Conservation (phyloP, 2,888 invertebrate genomes). For the Rotaria macrura region DNA sequence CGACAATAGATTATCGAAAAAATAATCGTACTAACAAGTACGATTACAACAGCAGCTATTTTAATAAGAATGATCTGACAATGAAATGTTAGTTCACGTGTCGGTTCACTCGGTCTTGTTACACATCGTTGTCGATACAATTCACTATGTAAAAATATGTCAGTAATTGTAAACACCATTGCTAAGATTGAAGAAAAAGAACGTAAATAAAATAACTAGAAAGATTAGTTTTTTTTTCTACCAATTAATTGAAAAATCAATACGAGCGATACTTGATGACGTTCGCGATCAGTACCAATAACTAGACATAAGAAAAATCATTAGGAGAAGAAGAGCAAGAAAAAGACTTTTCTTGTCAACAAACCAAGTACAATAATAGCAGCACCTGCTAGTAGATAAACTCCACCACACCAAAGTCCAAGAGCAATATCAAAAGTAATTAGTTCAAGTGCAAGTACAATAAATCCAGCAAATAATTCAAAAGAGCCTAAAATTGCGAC, state of each 20-base stretch:
- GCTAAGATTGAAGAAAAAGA: background rate
- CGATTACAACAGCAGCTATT: background rate
- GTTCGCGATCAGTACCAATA: background rate
- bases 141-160: background rate
- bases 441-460: background rate
- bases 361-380: background rate
- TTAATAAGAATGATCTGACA: background rate
- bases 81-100: background rate
- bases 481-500: background rate
- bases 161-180: background rate
- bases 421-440: background rate
- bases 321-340: too few species aligned
- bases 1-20: background rate
- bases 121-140: background rate
- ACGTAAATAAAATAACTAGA: background rate
- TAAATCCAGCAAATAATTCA: background rate
- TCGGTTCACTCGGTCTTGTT: background rate
- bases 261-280: background rate
- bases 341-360: background rate
- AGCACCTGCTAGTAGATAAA: background rate
- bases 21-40: background rate
- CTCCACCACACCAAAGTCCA: background rate
- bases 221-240: background rate
- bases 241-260: conserved; percentile 1
- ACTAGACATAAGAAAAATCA: background rate